Evolutionary conservation across 2,113 vertebrate genomes (phyloP), one percentile per base, ranked within the genome.

Genomic region (Gorsachius goisagi): DNA sequence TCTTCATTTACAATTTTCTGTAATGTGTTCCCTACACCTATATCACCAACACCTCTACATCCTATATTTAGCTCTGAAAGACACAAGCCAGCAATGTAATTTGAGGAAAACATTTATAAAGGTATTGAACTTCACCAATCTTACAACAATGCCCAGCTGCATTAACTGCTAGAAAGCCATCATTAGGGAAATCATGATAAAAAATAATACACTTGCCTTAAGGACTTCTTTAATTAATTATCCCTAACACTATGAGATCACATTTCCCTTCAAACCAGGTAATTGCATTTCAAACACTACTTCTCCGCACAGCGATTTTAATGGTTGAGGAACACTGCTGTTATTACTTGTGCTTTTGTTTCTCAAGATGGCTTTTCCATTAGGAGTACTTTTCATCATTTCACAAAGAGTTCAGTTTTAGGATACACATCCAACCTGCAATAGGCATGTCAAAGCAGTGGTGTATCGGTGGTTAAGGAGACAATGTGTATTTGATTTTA

Each of bases 381-480:
- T 37, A 50, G 56, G 37, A 75, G 21, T 41, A 52, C 19, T 39
- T 67, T 21, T 18, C 22, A 52, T 14, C 32, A 28, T 66, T 85
- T n/a, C 50, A 45, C 2, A 1, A 20, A 71, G 44, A 27, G 24
- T 22, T 68, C 63, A 12, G 28, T 56, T 87, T 84, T 39, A 74
- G 64, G 12, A 62, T 23, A 62, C 23, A 35, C 30, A 37, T 14
- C 35, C 33, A 58, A 22, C 9, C 55, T 3, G 2, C 44, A 60
- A 24, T 0, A 27, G 50, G 28, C 44, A 35, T 2, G 23, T 37
- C 2, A 2, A 84, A 69, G 21, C 45, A 35, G 4, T 16, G 27
- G 33, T 23, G 74, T 35, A 24, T 4, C 20, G 30, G 33, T 44
- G 66, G 41, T 33, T 26, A 35, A 1, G 4, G 17, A 44, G 6